Conservation (phyloP, 2,888 invertebrate species). For the Phlogophora meticulosa region DNA sequence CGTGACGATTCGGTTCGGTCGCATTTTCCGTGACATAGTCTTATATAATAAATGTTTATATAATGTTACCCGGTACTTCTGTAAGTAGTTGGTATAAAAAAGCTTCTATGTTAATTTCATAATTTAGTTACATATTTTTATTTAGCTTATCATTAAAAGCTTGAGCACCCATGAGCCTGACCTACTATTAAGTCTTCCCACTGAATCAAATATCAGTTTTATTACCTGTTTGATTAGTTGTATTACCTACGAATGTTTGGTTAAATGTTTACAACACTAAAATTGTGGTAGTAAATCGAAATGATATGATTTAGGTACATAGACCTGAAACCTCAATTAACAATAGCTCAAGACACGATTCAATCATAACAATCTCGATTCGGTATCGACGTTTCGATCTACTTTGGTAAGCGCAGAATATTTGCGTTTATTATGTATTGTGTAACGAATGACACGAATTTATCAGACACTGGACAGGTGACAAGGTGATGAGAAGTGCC, state of each 20-base stretch:
- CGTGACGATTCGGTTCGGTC: background rate
- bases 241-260: background rate
- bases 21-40: conserved; percentile 1
- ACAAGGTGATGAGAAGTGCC: conserved; percentile 34
- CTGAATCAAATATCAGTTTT: background rate
- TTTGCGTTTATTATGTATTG: conserved; percentile 43
- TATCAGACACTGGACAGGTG: conserved; percentile 58
- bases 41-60: conserved; percentile 3
- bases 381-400: conserved; percentile 14
- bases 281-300: background rate
- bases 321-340: background rate
- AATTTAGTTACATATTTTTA: background rate
- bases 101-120: background rate
- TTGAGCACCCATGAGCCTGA: background rate
- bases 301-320: background rate
- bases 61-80: background rate
- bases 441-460: conserved; percentile 39
- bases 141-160: background rate
- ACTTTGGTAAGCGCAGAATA: conserved; percentile 40
- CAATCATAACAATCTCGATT: conserved; percentile 25
- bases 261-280: background rate
- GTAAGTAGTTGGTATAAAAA: background rate
- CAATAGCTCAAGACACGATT: conserved; percentile 15
- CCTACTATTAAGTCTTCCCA: background rate
- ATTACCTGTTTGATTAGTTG: background rate